These are phyloP conservation scores for Desoria tigrina DNA, from an alignment of 2,888 invertebrate genomes.

Conservation along the genomic window DNA sequence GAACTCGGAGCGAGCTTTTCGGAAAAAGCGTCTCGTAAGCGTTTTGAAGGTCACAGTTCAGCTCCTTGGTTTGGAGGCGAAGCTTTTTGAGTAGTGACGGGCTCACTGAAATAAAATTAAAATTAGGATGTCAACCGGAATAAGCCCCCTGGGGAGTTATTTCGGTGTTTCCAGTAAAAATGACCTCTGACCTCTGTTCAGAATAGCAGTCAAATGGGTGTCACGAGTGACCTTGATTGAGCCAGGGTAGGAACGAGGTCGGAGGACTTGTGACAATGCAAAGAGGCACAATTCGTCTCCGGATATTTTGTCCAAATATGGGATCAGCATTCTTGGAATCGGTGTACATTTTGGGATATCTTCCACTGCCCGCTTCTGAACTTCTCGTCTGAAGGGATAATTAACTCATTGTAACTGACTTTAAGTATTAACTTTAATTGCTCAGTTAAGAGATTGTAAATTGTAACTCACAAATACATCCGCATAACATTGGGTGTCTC, in stretches of 20 bases:
- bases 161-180: too few relatives aligned
- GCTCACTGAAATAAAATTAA: neutral
- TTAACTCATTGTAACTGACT: neutral
- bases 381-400: neutral
- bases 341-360: conserved; percentile 3
- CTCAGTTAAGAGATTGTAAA: conserved; percentile 3
- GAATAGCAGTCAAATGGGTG: neutral
- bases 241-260: neutral
- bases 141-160: too few relatives aligned
- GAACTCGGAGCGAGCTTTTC: neutral
- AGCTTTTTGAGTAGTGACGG: neutral
- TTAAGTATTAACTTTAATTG: neutral
- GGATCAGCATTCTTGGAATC: conserved; percentile 14
- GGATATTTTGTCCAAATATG: conserved; percentile 17
- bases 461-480: conserved; percentile 31
- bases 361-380: neutral
- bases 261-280: conserved; percentile 22
- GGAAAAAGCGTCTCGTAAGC: neutral
- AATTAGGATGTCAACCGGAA: neutral
- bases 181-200: conserved; percentile 1
- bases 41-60: neutral
- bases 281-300: conserved; percentile 20
- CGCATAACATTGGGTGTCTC: conserved; percentile 30
- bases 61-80: too few relatives aligned
- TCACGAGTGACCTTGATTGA: neutral